Evolutionary conservation across 2,888 invertebrate genomes (phyloP).

Genomic region (Agriopis aurantiaria): DNA sequence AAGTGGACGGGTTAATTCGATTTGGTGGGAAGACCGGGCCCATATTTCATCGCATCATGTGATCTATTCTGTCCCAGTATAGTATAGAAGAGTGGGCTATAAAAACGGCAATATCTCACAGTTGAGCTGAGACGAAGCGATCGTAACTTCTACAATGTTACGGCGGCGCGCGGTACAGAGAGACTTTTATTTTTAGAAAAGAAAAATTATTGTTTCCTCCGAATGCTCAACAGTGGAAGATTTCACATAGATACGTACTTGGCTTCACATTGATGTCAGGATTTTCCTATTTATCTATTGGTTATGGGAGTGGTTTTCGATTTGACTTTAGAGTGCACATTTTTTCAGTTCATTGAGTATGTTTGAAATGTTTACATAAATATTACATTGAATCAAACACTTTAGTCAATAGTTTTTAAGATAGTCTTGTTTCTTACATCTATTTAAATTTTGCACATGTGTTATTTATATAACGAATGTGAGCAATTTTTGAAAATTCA

Average conservation of each 20-base stretch:
- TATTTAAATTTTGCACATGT: too few species aligned
- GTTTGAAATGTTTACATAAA: background rate
- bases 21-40: constrained; percentile 81
- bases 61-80: constrained; percentile 84
- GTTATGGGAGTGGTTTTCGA: constrained; percentile 4
- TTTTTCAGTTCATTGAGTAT: constrained; percentile 6
- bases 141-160: constrained; percentile 86
- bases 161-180: constrained; percentile 74
- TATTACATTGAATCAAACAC: background rate
- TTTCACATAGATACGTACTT: constrained; percentile 26
- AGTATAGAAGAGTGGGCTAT: constrained; percentile 85
- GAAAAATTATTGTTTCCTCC: constrained; percentile 69
- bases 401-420: background rate
- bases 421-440: too few species aligned
- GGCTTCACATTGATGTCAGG: constrained; percentile 21
- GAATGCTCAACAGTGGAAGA: constrained; percentile 48
- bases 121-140: constrained; percentile 82
- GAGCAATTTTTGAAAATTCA: too few species aligned
- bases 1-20: constrained; percentile 86
- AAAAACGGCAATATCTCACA: constrained; percentile 86
- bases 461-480: too few species aligned
- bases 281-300: constrained; percentile 17
- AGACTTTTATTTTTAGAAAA: constrained; percentile 75
- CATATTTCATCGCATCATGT: constrained; percentile 86
- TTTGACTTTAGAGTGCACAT: constrained; percentile 2